These are phyloP conservation scores for Metridium senile DNA, from an alignment of 92 coral and sea anemone species.

Conservation along the genomic window DNA sequence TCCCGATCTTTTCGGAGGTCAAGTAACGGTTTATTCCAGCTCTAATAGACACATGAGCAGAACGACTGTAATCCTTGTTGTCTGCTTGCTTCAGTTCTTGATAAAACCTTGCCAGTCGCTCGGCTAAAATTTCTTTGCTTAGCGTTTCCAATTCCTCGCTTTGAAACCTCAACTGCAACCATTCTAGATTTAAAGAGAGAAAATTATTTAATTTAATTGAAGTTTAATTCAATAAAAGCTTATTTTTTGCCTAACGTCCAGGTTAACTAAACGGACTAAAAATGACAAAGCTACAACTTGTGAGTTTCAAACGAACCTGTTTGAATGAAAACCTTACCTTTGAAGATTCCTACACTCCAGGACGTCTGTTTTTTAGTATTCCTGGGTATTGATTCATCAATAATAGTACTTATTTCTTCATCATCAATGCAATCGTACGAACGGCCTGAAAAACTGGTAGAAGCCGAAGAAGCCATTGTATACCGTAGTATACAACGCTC, in stretches of 20 bases:
- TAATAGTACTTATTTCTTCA: conserved; percentile 7
- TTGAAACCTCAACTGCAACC: conserved; percentile 7
- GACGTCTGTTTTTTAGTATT: conserved; percentile 13
- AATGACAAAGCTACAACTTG: neutral
- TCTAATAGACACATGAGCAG: conserved; percentile 45
- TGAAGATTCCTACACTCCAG: conserved; percentile 7
- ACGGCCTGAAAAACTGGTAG: neutral
- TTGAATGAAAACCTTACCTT: too few relatives aligned
- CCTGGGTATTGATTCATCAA: conserved; percentile 10
- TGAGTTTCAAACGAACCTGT: neutral
- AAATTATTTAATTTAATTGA: neutral
- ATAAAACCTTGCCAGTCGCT: conserved; percentile 36
- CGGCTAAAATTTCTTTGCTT: conserved; percentile 10
- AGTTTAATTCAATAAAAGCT: conserved; percentile 1
- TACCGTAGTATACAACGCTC: too few relatives aligned
- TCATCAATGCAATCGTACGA: conserved; percentile 17
- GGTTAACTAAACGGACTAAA: neutral
- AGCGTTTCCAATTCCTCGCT: conserved; percentile 6
- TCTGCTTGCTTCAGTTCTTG: conserved; percentile 40
- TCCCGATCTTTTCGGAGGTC: conserved; percentile 21
- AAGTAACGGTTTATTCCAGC: conserved; percentile 38
- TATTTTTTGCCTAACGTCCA: neutral
- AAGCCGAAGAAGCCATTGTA: neutral
- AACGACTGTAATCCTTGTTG: conserved; percentile 34
- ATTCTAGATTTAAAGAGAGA: neutral